phyloP scores from a whole-genome alignment of 1,140 invertebrate species.

The Nasonia longicornis region DNA sequence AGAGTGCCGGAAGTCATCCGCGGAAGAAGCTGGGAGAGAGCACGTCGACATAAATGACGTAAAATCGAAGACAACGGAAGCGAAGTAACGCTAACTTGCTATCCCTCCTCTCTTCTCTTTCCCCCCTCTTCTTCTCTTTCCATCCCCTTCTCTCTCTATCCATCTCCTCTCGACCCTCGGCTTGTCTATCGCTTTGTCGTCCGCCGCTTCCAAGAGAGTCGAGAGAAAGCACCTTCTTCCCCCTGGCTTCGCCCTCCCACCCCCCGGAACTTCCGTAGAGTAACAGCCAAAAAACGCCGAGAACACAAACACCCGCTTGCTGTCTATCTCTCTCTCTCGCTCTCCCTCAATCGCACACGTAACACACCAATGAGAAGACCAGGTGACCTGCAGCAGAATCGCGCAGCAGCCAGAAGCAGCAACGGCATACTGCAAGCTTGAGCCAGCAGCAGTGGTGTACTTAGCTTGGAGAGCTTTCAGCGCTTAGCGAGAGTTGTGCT shows the following conservation, averaged over 20 bases:
- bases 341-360: neutral
- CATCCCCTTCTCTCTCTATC: neutral
- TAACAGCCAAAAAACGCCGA: neutral
- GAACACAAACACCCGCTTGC: slow-evolving; percentile 14
- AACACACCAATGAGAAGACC: slow-evolving; percentile 32
- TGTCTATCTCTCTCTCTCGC: neutral
- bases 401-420: slow-evolving; percentile 36
- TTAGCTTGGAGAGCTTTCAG: slow-evolving; percentile 56
- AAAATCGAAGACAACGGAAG: slow-evolving; percentile 66
- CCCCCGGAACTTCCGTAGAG: slow-evolving; percentile 21
- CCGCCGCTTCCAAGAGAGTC: slow-evolving; percentile 11
- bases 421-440: slow-evolving; percentile 30
- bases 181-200: slow-evolving; percentile 50
- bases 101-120: slow-evolving; percentile 44
- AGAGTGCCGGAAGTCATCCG: slow-evolving; percentile 60
- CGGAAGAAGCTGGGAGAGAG: slow-evolving; percentile 61
- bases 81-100: slow-evolving; percentile 66
- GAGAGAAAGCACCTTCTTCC: neutral
- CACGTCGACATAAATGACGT: slow-evolving; percentile 67
- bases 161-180: slow-evolving; percentile 33
- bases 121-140: slow-evolving; percentile 29
- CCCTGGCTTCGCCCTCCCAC: slow-evolving; percentile 21
- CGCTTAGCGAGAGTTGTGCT: slow-evolving; percentile 48
- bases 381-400: neutral
- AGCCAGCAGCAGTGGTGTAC: slow-evolving; percentile 31